phyloP scores from a whole-genome alignment of 1,140 invertebrate species.

The Mycetomoellerius zeteki region DNA sequence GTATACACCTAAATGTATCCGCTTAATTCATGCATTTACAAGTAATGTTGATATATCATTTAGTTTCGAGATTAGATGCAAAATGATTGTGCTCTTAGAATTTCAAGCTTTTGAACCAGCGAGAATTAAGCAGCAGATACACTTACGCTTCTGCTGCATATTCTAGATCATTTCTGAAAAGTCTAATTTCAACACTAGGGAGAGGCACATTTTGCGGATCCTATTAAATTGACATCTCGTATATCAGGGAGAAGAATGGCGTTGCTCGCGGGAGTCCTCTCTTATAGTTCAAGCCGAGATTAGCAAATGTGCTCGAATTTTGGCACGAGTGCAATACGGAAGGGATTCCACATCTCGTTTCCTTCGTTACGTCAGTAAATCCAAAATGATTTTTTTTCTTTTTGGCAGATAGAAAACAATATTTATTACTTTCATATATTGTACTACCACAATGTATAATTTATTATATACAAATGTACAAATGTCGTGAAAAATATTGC shows the following conservation, averaged over 20 bases:
- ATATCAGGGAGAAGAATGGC: constrained; percentile 73
- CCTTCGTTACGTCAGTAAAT: constrained; percentile 45
- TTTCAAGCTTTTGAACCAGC: background rate
- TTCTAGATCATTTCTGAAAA: constrained; percentile 40
- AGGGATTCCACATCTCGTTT: constrained; percentile 67
- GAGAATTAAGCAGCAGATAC: background rate
- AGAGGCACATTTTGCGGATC: constrained; percentile 55
- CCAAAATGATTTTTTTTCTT: constrained; percentile 16
- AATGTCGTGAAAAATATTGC: background rate
- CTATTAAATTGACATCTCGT: constrained; percentile 78
- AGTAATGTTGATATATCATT: background rate
- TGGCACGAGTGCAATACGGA: constrained; percentile 72
- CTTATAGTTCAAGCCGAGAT: constrained; percentile 61
- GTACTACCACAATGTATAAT: background rate
- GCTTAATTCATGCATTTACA: constrained; percentile 36
- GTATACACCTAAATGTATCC: background rate
- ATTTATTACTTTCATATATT: background rate
- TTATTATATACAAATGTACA: background rate
- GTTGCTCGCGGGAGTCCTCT: constrained; percentile 32
- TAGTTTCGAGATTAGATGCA: background rate
- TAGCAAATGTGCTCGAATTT: constrained; percentile 69
- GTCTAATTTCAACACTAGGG: constrained; percentile 65
- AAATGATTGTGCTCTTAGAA: background rate
- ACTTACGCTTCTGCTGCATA: background rate
- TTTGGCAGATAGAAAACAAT: background rate